A percentile compares a stretch with the other conserved stretches of the same genome.
Evolutionary conservation across 2,113 vertebrate species (phyloP).

Genomic region (Dipodomys spectabilis): DNA sequence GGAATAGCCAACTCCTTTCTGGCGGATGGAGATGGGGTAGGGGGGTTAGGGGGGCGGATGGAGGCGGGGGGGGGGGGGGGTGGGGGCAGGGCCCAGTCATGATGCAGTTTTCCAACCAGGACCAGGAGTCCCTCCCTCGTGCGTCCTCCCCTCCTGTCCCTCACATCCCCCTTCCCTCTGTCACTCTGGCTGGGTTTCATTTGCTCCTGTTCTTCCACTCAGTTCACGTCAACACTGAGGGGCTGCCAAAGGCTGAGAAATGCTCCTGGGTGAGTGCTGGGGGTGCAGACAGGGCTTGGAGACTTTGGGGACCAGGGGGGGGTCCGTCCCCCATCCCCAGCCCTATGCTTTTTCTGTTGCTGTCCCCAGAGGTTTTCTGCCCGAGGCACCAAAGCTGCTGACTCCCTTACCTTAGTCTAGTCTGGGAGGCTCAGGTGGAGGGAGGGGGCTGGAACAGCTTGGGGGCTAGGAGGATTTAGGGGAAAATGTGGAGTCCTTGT

Average conservation of each 20-base stretch:
- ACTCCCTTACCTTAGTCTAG: neutral
- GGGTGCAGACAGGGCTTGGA: neutral
- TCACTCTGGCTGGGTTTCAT: conserved; percentile 69
- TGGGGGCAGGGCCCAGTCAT: neutral
- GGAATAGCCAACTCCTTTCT: conserved; percentile 3
- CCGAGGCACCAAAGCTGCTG: neutral
- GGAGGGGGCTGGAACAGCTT: neutral
- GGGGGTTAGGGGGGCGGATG: neutral
- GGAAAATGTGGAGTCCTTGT: neutral
- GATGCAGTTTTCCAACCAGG: neutral
- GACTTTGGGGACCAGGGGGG: neutral
- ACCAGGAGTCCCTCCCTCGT: conserved; percentile 56
- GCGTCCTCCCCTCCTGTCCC: conserved; percentile 62
- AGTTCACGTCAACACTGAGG: neutral
- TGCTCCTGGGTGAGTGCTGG: conserved; percentile 78
- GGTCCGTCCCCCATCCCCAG: neutral
- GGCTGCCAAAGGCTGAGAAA: conserved; percentile 64
- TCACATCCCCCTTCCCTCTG: conserved; percentile 49
- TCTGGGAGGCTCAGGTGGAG: neutral
- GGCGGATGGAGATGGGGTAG: too few species aligned
- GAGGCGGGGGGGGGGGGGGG: neutral
- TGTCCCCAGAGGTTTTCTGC: neutral
- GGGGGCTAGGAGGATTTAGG: neutral
- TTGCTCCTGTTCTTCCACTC: conserved; percentile 39
- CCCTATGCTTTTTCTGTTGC: neutral